Base-by-base conservation (phyloP, 2,113 vertebrate species). In the Colinus virginianus region DNA sequence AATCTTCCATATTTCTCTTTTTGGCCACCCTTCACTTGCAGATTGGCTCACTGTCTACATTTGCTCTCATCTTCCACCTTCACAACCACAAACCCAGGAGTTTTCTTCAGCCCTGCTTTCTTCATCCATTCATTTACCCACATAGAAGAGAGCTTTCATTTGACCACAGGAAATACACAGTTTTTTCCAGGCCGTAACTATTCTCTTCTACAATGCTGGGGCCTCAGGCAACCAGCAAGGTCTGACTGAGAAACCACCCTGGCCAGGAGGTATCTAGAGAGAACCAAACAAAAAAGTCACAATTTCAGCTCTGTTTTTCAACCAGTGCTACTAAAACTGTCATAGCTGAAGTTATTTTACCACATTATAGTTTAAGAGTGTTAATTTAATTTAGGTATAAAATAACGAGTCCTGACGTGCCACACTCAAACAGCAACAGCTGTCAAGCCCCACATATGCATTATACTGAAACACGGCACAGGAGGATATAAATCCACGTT, bases 401-500 rank as follows among this genome's bases (percentile, higher is more conserved):
- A 96, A 79, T 53, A 69, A n/a, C n/a, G 69, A 75, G 64, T 89
- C 83, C 30, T 51, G 80, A 88, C 75, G 88, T 63, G 90, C 56
- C 34, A 80, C 64, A 22, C 46, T 67, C 22, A 4, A 84, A 85
- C 19, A 83, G 42, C 85, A 94, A 38, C 79, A 83, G 61, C 80
- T 95, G 56, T 86, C 68, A 75, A 88, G 56, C 72, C 85, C 45
- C 84, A 79, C 75, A 69, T 14, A 0, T 84, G 58, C 71, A 79
- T 45, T 59, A 70, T 72, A 78, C 42, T 64, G 72, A 58, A 83
- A 75, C 90, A 61, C 25, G 32, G 42, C 62, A 85, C 48, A 91
- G 62, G 78, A 76, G 69, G 69, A 66, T 42, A 88, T 81, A 96
- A 90, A 93, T 78, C 64, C 30, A 80, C 71, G 75, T 91, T 84